Percentiles rank a stretch among this genome's conserved stretches.
These are phyloP conservation scores for Synergus umbraculus DNA, from an alignment of 2,888 invertebrate species.

Conservation along the genomic window DNA sequence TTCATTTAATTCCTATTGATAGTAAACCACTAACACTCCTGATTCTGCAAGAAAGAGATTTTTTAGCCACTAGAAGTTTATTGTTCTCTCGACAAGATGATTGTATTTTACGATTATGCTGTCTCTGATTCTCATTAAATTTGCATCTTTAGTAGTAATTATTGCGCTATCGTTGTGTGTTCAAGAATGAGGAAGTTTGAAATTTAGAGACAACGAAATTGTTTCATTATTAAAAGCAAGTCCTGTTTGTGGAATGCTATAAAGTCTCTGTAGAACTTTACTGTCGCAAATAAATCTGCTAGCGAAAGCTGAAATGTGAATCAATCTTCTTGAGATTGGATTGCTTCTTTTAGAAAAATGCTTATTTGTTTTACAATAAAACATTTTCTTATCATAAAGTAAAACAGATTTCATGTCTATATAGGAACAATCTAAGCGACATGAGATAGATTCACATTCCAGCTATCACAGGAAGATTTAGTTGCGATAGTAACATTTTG, in stretches of 20 bases:
- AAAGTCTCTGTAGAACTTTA: slow-evolving; percentile 11
- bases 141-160: slow-evolving; percentile 15
- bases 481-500: slow-evolving; percentile 2
- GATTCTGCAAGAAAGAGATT: neutral
- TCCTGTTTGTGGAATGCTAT: slow-evolving; percentile 5
- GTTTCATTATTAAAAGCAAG: slow-evolving; percentile 29
- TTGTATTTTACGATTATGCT: neutral
- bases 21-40: neutral
- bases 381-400: neutral
- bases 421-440: neutral
- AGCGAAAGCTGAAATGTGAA: slow-evolving; percentile 35
- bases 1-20: neutral
- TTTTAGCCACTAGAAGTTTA: neutral
- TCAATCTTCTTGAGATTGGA: slow-evolving; percentile 20
- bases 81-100: slow-evolving; percentile 7
- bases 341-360: slow-evolving; percentile 21
- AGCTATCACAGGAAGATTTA: slow-evolving; percentile 1
- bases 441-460: neutral
- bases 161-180: neutral
- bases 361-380: neutral
- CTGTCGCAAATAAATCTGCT: slow-evolving; percentile 31
- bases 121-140: neutral
- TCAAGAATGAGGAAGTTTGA: slow-evolving; percentile 3
- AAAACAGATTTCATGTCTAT: neutral
- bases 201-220: neutral